Conservation (phyloP, 2,888 invertebrate species). For the Monopis laevigella region DNA sequence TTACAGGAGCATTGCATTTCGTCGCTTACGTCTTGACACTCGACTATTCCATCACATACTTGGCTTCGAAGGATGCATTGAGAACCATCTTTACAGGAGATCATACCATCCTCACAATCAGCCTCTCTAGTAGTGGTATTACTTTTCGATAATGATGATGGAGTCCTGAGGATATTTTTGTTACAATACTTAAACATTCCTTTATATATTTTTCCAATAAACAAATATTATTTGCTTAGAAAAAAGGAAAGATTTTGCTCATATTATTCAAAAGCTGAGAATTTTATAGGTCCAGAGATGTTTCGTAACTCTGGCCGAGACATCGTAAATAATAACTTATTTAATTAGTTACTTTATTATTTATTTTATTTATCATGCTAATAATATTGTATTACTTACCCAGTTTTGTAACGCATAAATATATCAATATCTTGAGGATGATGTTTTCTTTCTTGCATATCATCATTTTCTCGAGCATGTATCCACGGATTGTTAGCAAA, state of each 20-base stretch:
- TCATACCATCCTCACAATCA: constrained; percentile 34
- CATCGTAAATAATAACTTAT: no score
- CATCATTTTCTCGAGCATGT: constrained; percentile 19
- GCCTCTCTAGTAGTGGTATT: constrained; percentile 25
- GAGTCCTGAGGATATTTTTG: no score
- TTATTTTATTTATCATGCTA: no score
- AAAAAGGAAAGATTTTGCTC: no score
- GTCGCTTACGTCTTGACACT: constrained; percentile 83
- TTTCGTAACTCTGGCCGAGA: no score
- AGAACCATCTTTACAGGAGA: constrained; percentile 38
- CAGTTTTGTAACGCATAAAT: constrained; percentile 32
- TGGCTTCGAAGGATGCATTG: constrained; percentile 63
- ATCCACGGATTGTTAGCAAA: background rate
- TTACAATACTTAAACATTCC: background rate
- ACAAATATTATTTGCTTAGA: background rate
- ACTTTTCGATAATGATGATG: background rate
- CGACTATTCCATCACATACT: constrained; percentile 78
- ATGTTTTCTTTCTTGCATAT: constrained; percentile 26
- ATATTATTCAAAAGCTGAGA: no score
- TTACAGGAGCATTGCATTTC: constrained; percentile 79
- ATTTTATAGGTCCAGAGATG: no score
- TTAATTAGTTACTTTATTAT: no score
- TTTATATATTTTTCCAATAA: background rate
- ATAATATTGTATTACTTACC: no score
- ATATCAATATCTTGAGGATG: constrained; percentile 52